phyloP scores from a whole-genome alignment of 2,113 vertebrate genomes.

The Rhinichthys klamathensis region DNA sequence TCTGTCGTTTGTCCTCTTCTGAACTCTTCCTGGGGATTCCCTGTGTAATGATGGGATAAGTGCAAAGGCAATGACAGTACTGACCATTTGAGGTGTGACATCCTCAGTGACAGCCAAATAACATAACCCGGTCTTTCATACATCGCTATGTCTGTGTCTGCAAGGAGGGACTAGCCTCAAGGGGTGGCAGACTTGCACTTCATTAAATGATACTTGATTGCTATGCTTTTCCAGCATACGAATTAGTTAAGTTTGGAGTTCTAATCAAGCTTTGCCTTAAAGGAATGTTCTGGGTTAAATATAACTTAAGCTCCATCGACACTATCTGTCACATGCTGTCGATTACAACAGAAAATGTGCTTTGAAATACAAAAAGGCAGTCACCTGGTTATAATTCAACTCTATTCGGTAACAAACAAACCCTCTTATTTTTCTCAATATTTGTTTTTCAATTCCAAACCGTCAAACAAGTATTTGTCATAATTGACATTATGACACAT shows the following conservation, averaged over 20 bases:
- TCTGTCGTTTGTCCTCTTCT: neutral
- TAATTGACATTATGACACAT: neutral
- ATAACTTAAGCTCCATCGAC: neutral
- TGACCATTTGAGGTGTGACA: conserved; percentile 9
- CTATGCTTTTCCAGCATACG: conserved; percentile 26
- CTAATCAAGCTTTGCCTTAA: conserved; percentile 26
- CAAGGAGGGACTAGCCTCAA: neutral
- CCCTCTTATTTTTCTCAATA: neutral
- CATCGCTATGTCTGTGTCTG: neutral
- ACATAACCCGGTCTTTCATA: neutral
- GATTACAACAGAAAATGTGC: neutral
- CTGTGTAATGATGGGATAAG: conserved; percentile 50
- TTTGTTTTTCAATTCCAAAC: neutral
- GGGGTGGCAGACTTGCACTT: conserved; percentile 36
- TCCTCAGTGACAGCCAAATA: neutral
- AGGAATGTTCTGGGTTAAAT: conserved; percentile 1
- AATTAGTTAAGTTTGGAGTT: conserved; percentile 15
- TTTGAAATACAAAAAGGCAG: neutral
- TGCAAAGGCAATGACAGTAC: conserved; percentile 10
- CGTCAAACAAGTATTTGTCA: neutral
- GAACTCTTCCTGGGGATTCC: conserved; percentile 30
- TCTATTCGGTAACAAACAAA: neutral
- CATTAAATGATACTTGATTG: conserved; percentile 33
- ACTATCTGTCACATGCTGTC: neutral
- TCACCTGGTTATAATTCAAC: neutral